These are phyloP conservation scores for Autographa gamma DNA, from an alignment of 2,888 invertebrate species.

Conservation along the genomic window DNA sequence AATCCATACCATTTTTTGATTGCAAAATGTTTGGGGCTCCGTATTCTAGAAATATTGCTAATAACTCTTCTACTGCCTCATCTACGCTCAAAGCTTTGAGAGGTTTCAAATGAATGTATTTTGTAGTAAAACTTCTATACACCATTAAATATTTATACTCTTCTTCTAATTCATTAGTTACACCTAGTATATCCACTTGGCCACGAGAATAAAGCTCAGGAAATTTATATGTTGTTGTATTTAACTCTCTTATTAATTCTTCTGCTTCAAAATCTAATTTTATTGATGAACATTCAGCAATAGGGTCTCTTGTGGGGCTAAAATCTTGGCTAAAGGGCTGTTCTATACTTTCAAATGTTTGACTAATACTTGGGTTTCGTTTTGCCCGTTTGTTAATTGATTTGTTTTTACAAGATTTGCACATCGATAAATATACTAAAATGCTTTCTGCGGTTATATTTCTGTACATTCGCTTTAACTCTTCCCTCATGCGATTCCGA, in stretches of 20 bases:
- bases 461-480: conserved; percentile 69
- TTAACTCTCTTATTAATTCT: conserved; percentile 22
- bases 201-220: conserved; percentile 72
- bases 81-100: conserved; percentile 66
- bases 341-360: conserved; percentile 24
- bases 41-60: conserved; percentile 73
- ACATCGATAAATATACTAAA: conserved; percentile 69
- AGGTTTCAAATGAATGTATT: conserved; percentile 71
- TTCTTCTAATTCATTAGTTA: conserved; percentile 65
- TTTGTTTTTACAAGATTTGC: conserved; percentile 67
- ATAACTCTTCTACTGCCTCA: conserved; percentile 66
- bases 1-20: conserved; percentile 70
- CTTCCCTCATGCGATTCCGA: conserved; percentile 68
- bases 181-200: conserved; percentile 72
- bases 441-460: conserved; percentile 72
- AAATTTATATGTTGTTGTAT: conserved; percentile 45
- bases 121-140: conserved; percentile 69
- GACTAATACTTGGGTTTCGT: conserved; percentile 15
- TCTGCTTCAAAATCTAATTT: conserved; percentile 31
- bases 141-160: conserved; percentile 73
- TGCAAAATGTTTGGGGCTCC: conserved; percentile 77
- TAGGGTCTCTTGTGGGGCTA: conserved; percentile 25
- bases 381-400: conserved; percentile 40
- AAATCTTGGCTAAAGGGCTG: conserved; percentile 23
- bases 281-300: conserved; percentile 24